Evolutionary conservation across 2,888 invertebrate genomes (phyloP).

Genomic region (Philonicus albiceps): DNA sequence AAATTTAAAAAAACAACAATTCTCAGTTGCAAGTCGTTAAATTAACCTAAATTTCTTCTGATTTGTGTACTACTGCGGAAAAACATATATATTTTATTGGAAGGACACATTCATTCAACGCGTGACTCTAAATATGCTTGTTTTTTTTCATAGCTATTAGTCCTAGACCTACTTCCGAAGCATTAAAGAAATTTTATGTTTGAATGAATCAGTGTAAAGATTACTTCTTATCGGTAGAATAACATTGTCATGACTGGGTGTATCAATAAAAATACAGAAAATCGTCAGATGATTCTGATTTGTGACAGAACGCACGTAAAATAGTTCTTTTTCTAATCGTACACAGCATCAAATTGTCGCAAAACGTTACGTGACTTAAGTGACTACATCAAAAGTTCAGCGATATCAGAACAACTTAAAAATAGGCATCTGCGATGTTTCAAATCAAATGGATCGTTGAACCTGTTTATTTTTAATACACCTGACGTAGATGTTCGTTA

Average conservation of each 20-base stretch:
- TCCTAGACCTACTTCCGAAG: background rate
- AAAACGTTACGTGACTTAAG: background rate
- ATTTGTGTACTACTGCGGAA: background rate
- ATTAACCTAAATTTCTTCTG: background rate
- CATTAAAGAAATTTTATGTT: background rate
- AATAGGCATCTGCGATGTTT: background rate
- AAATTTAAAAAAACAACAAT: background rate
- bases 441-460: background rate
- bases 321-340: background rate
- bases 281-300: background rate
- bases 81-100: background rate
- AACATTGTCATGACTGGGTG: background rate
- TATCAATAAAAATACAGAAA: background rate
- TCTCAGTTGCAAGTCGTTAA: background rate
- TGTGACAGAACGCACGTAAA: background rate
- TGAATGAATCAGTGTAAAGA: background rate
- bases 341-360: background rate
- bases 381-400: background rate
- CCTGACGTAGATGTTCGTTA: background rate
- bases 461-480: background rate
- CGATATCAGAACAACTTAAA: background rate
- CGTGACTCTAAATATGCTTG: background rate
- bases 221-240: background rate
- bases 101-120: background rate
- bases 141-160: background rate